Base-by-base conservation (phyloP, 2,113 vertebrate species). In the Probosciger aterrimus region DNA sequence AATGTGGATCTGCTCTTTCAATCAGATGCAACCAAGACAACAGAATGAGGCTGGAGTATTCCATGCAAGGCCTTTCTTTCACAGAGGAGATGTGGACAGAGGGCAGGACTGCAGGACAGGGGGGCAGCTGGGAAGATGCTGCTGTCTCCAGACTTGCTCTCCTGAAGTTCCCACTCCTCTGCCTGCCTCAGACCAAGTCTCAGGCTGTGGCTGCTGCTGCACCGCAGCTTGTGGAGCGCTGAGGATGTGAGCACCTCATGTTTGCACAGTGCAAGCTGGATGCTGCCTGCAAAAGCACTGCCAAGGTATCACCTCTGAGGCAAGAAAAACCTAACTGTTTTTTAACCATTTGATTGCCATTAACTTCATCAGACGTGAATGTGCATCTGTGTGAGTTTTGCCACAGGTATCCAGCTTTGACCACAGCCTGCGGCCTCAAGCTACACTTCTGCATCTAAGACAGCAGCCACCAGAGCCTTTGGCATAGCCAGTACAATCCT, bases 191-290 rank as follows among this genome's bases (percentile, higher is more conserved):
- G 20, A 65, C 18, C 60, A 44, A n/a, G 50, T 10, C 13, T 47
- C 31, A 11, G 9, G 55, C 73, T 62, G 37, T 44, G 64, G 49
- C 33, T 43, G 20, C 75, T 33, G 17, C 47, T 39, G 44, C 53
- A 31, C 20, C 0, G 0, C 14, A 2, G 19, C 28, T 52, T 3
- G 0, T 30, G 4, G 4, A 77, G 39, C 50, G 16, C 52, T 7
- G 30, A 50, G 47, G 43, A 44, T 0, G 19, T 41, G 22, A 87
- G 39, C 47, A 47, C 17, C 63, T 49, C 2, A 0, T 33, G 9
- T 39, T n/a, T 52, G 50, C 10, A 1, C 44, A 33, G 46, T 18
- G n/a, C 11, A 3, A 78, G 46, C 37, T 84, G 59, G 44, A n/a
- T 62, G 35, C 49, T 68, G 67, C 71, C 50, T 63, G 57, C 55